A percentile compares a stretch with the other conserved stretches of the same genome.
Conservation (phyloP, 2,888 invertebrate species). For the Nemapogon koenigi region DNA sequence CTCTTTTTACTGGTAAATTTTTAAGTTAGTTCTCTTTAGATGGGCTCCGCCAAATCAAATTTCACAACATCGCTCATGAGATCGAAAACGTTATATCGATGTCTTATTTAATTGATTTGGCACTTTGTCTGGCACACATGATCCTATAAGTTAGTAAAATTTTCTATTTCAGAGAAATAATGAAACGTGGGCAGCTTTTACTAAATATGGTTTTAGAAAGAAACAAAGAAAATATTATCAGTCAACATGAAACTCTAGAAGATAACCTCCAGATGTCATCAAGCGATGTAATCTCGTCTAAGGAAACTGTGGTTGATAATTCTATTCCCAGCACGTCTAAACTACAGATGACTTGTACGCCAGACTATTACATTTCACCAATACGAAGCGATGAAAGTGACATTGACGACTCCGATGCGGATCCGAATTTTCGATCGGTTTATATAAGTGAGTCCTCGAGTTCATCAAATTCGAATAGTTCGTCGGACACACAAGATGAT, state of each 20-base stretch:
- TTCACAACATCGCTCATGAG: background rate
- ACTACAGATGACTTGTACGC: background rate
- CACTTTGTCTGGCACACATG: background rate
- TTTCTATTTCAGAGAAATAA: background rate
- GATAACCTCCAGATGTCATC: conserved; percentile 1
- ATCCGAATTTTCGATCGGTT: conserved; percentile 6
- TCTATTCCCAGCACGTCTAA: conserved; percentile 6
- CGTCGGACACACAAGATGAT: conserved; percentile 2
- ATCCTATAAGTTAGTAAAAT: background rate
- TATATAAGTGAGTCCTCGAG: background rate
- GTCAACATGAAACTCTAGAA: background rate
- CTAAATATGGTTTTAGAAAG: conserved; percentile 4
- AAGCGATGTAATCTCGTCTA: conserved; percentile 1
- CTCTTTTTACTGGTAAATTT: background rate
- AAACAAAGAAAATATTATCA: conserved; percentile 3
- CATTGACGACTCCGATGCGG: conserved; percentile 8
- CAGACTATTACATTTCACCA: conserved; percentile 7
- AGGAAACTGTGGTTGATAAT: background rate
- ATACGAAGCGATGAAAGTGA: conserved; percentile 9
- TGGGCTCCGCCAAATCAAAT: background rate
- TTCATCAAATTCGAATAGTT: conserved; percentile 1
- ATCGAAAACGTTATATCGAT: conserved; percentile 2
- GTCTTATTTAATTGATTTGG: conserved; percentile 2
- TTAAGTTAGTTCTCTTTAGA: conserved; percentile 2
- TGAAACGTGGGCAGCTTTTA: conserved; percentile 3